Conservation (phyloP, 2,113 vertebrate genomes). For the Chamaea fasciata region DNA sequence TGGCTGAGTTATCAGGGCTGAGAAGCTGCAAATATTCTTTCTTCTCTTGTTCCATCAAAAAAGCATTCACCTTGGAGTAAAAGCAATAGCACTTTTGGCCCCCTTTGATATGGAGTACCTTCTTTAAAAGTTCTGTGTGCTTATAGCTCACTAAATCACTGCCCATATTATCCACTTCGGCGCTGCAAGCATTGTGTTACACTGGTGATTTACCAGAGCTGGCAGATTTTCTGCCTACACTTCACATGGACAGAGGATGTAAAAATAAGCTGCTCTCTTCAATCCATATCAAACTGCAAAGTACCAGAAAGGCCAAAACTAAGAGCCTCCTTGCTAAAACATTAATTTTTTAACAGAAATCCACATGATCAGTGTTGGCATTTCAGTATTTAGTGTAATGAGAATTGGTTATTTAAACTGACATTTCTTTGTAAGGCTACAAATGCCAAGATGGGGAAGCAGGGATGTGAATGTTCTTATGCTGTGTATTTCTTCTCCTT, state of each 20-base stretch:
- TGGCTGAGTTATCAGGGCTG: not conserved
- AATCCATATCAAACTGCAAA: conserved; percentile 33
- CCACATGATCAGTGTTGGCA: not conserved
- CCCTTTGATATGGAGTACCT: not conserved
- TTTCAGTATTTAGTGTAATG: not conserved
- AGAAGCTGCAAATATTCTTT: not conserved
- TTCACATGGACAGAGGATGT: not conserved
- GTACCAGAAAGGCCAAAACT: not conserved
- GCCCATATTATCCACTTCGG: accelerated
- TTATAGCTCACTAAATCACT: not conserved
- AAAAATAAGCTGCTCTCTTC: conserved; percentile 22
- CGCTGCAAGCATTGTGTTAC: not conserved
- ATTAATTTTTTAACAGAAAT: conserved; percentile 16
- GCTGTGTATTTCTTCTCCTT: not conserved
- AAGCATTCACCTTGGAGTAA: not conserved
- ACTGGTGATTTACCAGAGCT: not conserved
- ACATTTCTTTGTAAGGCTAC: conserved; percentile 2
- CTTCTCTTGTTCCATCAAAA: not conserved
- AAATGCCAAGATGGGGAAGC: not conserved
- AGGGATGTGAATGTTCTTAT: not conserved
- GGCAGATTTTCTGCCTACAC: conserved; percentile 16
- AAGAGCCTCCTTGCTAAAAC: not conserved
- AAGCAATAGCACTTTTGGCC: not conserved
- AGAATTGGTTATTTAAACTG: conserved; percentile 33
- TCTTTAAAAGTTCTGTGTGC: not conserved